Evolutionary conservation across 2,113 vertebrate species (phyloP).

Genomic region (Onychostruthus taczanowskii): DNA sequence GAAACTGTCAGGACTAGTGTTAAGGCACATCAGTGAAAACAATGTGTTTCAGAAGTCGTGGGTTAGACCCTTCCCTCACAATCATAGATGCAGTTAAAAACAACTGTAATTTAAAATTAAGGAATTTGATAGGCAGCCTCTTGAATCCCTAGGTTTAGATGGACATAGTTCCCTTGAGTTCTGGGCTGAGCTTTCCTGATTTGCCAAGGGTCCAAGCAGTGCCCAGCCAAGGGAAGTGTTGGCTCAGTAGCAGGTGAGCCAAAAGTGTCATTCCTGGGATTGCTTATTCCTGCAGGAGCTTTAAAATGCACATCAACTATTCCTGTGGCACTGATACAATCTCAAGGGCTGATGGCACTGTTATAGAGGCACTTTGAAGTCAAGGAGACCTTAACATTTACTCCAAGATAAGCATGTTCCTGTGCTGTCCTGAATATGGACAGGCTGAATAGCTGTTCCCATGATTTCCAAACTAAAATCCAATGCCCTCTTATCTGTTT

Average conservation of each 20-base stretch:
- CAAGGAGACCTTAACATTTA: background rate
- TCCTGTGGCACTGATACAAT: background rate
- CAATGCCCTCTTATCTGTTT: background rate
- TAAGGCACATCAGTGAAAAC: background rate
- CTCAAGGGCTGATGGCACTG: background rate
- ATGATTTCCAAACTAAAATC: background rate
- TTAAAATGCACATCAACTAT: background rate
- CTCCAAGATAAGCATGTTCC: background rate
- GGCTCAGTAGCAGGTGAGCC: background rate
- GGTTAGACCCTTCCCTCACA: background rate
- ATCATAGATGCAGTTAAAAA: background rate
- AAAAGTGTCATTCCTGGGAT: background rate
- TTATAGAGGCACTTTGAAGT: background rate
- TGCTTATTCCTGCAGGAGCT: background rate
- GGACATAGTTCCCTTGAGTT: background rate
- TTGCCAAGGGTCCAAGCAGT: fast-evolving
- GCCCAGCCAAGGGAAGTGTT: background rate
- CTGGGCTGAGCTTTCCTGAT: background rate
- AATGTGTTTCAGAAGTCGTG: background rate
- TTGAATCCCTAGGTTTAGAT: background rate
- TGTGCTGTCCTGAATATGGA: background rate
- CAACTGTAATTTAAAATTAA: background rate
- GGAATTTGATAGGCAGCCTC: background rate
- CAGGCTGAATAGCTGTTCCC: background rate
- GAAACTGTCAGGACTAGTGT: background rate